Conservation (phyloP, 2,113 vertebrate genomes). For the Mus musculus region DNA sequence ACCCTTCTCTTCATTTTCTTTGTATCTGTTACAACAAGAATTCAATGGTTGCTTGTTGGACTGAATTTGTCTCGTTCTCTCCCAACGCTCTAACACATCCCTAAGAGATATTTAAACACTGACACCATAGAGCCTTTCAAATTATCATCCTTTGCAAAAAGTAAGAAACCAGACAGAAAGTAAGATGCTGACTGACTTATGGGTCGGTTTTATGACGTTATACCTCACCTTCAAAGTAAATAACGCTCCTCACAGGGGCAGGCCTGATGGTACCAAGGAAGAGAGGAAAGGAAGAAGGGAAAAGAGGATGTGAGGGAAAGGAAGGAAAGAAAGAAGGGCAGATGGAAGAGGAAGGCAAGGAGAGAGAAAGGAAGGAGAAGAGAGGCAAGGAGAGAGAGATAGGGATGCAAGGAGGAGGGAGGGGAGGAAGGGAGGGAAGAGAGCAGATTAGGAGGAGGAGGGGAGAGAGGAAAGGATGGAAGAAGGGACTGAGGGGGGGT, state of each 20-base stretch:
- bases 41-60: background rate
- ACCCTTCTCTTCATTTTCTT: background rate
- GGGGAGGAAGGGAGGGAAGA: background rate
- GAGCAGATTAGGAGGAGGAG: background rate
- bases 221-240: slow-evolving; percentile 44
- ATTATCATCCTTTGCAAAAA: slow-evolving; percentile 4
- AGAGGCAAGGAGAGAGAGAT: background rate
- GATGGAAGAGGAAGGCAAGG: background rate
- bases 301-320: background rate
- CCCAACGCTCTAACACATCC: slow-evolving; percentile 19
- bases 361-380: background rate
- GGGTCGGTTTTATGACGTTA: background rate
- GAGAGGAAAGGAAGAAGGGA: background rate
- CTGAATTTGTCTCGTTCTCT: background rate
- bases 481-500: background rate
- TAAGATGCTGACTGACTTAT: background rate
- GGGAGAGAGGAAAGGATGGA: background rate
- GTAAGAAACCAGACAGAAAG: slow-evolving; percentile 31
- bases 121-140: background rate
- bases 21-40: background rate
- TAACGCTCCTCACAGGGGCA: background rate
- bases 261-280: background rate
- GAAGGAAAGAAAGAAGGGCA: background rate
- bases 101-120: background rate
- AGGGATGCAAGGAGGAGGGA: background rate